These are phyloP conservation scores for Asobara japonica DNA, from an alignment of 1,140 invertebrate species.

Conservation along the genomic window DNA sequence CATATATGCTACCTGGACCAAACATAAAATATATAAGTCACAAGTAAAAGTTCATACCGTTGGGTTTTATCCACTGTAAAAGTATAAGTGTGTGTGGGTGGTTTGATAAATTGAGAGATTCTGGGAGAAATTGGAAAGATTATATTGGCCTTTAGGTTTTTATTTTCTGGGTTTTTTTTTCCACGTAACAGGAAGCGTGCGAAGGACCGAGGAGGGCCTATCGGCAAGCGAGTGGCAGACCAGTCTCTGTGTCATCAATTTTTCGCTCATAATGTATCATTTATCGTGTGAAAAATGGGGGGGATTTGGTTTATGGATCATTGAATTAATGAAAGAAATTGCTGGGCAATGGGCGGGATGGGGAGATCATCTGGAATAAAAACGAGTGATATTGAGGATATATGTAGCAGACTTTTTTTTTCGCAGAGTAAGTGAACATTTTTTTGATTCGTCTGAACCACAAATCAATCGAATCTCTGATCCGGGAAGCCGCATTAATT, in stretches of 20 bases:
- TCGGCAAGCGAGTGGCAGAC: not conserved
- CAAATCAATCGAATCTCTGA: too few species aligned
- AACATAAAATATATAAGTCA: conserved; percentile 7
- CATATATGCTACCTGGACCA: not conserved
- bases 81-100: not conserved
- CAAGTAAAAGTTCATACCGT: not conserved
- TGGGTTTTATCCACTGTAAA: not conserved
- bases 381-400: too few species aligned
- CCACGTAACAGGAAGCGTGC: not conserved
- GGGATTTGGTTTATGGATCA: not conserved
- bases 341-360: too few species aligned
- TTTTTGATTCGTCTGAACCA: too few species aligned
- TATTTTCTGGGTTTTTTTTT: not conserved
- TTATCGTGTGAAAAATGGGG: not conserved
- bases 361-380: too few species aligned
- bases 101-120: conserved; percentile 14
- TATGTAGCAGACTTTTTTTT: too few species aligned
- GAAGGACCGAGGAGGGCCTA: not conserved
- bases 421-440: too few species aligned
- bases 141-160: conserved; percentile 12
- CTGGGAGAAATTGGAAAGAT: conserved; percentile 19
- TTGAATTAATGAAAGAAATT: not conserved
- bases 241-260: conserved; percentile 12
- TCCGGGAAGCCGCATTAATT: too few species aligned
- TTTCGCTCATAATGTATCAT: conserved; percentile 4